Conservation (phyloP, 2,888 invertebrate genomes). For the Salticus scenicus region DNA sequence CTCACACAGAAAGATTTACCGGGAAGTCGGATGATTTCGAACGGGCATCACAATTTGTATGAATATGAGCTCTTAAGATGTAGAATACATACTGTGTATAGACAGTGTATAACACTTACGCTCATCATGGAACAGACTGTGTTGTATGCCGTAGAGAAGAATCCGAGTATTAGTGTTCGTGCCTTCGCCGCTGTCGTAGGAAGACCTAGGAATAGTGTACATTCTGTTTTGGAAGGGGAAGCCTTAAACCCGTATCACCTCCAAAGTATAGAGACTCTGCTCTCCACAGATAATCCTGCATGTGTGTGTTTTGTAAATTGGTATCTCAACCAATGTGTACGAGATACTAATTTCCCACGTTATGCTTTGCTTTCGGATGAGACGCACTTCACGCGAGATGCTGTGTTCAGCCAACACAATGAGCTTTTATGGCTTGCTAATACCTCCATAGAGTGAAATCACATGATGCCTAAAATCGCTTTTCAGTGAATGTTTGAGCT, state of each 20-base stretch:
- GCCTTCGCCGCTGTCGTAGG: neutral
- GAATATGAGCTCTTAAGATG: no score
- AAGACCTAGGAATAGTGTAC: neutral
- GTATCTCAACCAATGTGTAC: neutral
- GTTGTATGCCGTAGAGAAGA: neutral
- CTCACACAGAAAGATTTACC: no score
- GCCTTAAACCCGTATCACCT: neutral
- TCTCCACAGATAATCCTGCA: neutral
- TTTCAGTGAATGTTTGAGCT: neutral
- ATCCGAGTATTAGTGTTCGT: neutral
- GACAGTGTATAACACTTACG: neutral
- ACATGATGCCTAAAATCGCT: neutral
- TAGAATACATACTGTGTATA: no score
- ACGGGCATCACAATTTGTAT: no score
- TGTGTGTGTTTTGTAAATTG: neutral
- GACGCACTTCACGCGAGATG: neutral
- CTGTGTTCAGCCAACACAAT: neutral
- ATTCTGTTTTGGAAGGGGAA: neutral
- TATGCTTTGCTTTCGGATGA: neutral
- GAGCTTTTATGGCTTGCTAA: neutral
- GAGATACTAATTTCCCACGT: neutral
- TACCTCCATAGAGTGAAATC: neutral
- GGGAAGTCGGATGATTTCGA: no score
- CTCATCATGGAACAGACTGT: neutral
- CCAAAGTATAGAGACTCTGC: neutral